Evolutionary conservation across 1,140 invertebrate species (phyloP), one percentile per base, ranked within the genome.

Genomic region (Euglossa dilemma): DNA sequence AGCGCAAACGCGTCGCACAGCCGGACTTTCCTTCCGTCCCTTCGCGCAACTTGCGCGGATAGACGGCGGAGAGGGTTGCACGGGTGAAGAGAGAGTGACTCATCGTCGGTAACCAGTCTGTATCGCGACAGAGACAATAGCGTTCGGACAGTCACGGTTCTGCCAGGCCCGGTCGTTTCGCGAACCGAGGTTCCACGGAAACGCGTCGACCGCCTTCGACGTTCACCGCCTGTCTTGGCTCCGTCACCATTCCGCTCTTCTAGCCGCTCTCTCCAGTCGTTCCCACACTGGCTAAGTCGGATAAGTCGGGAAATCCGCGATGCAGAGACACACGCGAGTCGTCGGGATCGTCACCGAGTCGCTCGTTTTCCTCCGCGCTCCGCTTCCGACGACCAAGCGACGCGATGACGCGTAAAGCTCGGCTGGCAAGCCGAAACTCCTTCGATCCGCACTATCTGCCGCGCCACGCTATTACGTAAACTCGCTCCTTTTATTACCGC

Each of bases 11-110:
- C 50, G 64, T 52, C 56, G n/a, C n/a, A 11, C 54, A 79, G 72
- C 54, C 50, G 72, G 70, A 87, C 73, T 87, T 87, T 86, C 63
- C 57, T 86, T 78, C 56, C 52, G 70, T 83, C n/a, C 50, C 52
- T 75, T 50, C 45, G 66, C 28, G 69, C 36, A 72, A 23, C 71
- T 71, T 23, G 50, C 9, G 50, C 70, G 11, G 28, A 72, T 72
- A 56, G 70, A 72, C 25, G 36, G 56, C 28, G 54, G 25, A 50
- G 45, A 47, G 45, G 36, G 36, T 36, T 36, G 4, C 1, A 36
- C 1, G 36, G 36, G 4, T 36, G 4, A 36, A 28, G 69, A 70
- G 9, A 28, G 20, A 56, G 28, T 72, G 70, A 72, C 28, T 72
- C 70, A 72, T 72, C 70, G 70, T 28, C 70, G 20, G 18, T 72